Base-by-base conservation (phyloP, 2,113 vertebrate species). In the Sinocyclocheilus anshuiensis region DNA sequence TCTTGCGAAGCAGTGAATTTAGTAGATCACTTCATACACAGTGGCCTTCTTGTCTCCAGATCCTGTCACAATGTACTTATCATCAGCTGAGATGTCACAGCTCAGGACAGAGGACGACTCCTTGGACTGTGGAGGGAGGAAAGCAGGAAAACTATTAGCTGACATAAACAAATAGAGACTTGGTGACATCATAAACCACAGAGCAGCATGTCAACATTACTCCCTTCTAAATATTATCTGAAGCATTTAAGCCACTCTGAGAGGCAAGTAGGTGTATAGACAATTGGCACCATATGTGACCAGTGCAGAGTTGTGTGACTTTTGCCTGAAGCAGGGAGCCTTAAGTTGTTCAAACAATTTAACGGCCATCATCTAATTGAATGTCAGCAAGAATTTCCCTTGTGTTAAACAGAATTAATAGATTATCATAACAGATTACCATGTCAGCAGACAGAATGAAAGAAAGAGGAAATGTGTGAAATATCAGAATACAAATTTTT, bases 1-100 rank as follows among this genome's bases (percentile, higher is more conserved):
- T 87, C 94, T 92, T 97, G 92, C 97, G 97, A 95, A 98, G 97
- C 92, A 96, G 97, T 94, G 20, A 67, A 61, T 86, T 94, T 93
- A 98, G 93, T 99, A 99, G 95, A 99, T 98, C 92, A 99, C 97
- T 94, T 99, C 97, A 39, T 99, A 99, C 88, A 99, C 97, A 0
- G 97, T 99, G 91, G 97, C 97, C 92, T 99, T 99, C 95, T 99
- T 99, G 95, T 99, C 97, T 11, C 97, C 97, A 6, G 97, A 99
- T 90, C 97, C 97, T 0, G 97, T 99, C 90, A 99, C 97, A 4
- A 99, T 99, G 92, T 99, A 99, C 91, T 99, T 98, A 94, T 99
- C 97, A 50, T 99, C 97, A 0, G 97, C 97, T 0, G 97, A 99
- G 92, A 99, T 99, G 95, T 99, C 97, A 6, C 97, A 99, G 90